Base-by-base conservation (phyloP, 2,113 vertebrate genomes). In the Python bivittatus region DNA sequence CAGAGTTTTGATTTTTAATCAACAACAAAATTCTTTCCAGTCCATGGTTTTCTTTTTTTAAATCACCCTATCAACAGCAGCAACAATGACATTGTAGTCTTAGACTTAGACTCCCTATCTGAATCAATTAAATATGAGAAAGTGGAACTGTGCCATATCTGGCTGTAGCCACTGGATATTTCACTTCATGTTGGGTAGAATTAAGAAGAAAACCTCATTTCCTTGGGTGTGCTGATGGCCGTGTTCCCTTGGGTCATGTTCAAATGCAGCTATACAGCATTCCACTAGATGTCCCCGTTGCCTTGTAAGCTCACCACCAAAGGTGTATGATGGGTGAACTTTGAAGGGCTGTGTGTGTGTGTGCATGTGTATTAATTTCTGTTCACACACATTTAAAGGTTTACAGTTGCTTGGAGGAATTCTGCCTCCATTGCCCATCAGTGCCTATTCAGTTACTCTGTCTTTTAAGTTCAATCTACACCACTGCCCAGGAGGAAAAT, bases 41-140 rank as follows among this genome's bases (percentile, higher is more conserved):
- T 97, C 96, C 97, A 94, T 96, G 95, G 88, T 91, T 93, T 96
- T n/a, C n/a, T n/a, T 96, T 60, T 97, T 96, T 95, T 94, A 72
- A 15, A 96, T 68, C 89, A 92, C 33, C 17, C 1, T 42, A 22
- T 42, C 15, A 38, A 79, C 33, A 79, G 72, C 7, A 79, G 17
- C 33, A 38, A 38, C 27, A 64, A 12, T 3, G 13, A 15, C 15
- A 38, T 79, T 38, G 38, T 20, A 79, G 17, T 33, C 68, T 79
- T 38, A 38, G 17, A 79, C 68, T 33, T 33, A 79, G 38, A 20
- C 33, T 20, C 4, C 57, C 68, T 96, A 92, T 96, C 85, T 95
- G 92, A 97, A 97, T 97, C 96, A 97, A 94, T 86, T 95, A 87
- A 96, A 97, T 91, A 94, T 92, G 54, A 86, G 52, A 91, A 60